Evolutionary conservation across 2,797 vertebrate species (phyloP).

Genomic region (Cirrhinus molitorella): DNA sequence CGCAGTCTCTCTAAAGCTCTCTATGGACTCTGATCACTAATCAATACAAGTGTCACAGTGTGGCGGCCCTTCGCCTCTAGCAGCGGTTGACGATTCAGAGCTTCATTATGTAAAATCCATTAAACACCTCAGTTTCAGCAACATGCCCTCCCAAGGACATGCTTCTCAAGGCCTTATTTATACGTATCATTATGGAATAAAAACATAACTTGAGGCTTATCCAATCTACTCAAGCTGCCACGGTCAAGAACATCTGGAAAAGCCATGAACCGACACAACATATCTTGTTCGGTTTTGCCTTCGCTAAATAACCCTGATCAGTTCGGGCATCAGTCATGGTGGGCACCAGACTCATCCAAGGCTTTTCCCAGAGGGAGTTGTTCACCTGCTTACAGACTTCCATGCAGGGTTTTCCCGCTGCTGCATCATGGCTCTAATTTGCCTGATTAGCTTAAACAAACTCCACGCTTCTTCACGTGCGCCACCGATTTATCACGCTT

Average conservation of each 20-base stretch:
- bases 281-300: slow-evolving; percentile 72
- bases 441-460: slow-evolving; percentile 78
- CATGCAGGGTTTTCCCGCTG: slow-evolving; percentile 44
- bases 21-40: slow-evolving; percentile 69
- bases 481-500: slow-evolving; percentile 44
- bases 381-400: slow-evolving; percentile 40
- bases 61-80: slow-evolving; percentile 53
- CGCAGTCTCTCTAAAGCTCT: slow-evolving; percentile 36
- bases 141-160: neutral
- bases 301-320: slow-evolving; percentile 80
- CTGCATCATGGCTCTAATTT: slow-evolving; percentile 73
- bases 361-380: slow-evolving; percentile 60
- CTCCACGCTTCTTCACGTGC: slow-evolving; percentile 53
- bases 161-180: slow-evolving; percentile 3
- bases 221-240: slow-evolving; percentile 40
- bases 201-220: neutral
- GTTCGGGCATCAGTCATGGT: slow-evolving; percentile 76
- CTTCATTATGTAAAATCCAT: slow-evolving; percentile 76
- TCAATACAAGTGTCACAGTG: slow-evolving; percentile 75
- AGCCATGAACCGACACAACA: slow-evolving; percentile 75
- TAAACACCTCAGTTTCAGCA: slow-evolving; percentile 52
- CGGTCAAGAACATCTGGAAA: slow-evolving; percentile 65
- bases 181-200: neutral
- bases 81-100: slow-evolving; percentile 6
- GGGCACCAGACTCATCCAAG: slow-evolving; percentile 70